Conservation (phyloP, 2,113 vertebrate genomes). For the Ceyx melanurus region DNA sequence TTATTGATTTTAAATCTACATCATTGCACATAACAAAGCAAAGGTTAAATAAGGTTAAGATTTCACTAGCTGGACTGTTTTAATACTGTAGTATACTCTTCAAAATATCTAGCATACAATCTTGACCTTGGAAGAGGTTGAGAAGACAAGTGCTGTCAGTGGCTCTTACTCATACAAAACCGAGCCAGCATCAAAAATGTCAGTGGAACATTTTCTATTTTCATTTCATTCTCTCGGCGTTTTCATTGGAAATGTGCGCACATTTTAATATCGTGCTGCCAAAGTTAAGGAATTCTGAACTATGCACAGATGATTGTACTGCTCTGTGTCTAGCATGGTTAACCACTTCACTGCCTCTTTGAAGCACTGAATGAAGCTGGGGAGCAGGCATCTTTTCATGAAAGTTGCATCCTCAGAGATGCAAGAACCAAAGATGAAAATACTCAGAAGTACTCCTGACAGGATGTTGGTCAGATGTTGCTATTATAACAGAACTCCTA, state of each 20-base stretch:
- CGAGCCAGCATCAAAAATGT: neutral
- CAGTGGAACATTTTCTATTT: constrained; percentile 16
- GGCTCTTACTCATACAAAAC: neutral
- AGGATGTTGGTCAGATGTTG: constrained; percentile 3
- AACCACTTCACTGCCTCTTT: neutral
- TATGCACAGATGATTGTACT: neutral
- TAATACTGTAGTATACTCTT: neutral
- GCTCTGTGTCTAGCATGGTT: neutral
- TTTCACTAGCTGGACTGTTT: neutral
- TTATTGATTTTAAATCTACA: neutral
- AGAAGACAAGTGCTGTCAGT: neutral
- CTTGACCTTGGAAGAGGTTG: neutral
- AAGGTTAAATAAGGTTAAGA: neutral
- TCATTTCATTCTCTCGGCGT: neutral
- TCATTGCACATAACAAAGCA: neutral
- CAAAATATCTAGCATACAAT: neutral
- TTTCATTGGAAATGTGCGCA: neutral
- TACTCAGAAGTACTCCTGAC: neutral
- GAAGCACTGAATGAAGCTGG: neutral
- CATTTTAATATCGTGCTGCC: neutral
- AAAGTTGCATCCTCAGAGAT: neutral
- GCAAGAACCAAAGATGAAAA: neutral
- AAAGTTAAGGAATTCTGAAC: neutral
- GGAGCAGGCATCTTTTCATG: neutral
- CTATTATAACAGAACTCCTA: constrained; percentile 20